Evolutionary conservation across 2,888 invertebrate genomes (phyloP).

Genomic region (Corbicula japonica): DNA sequence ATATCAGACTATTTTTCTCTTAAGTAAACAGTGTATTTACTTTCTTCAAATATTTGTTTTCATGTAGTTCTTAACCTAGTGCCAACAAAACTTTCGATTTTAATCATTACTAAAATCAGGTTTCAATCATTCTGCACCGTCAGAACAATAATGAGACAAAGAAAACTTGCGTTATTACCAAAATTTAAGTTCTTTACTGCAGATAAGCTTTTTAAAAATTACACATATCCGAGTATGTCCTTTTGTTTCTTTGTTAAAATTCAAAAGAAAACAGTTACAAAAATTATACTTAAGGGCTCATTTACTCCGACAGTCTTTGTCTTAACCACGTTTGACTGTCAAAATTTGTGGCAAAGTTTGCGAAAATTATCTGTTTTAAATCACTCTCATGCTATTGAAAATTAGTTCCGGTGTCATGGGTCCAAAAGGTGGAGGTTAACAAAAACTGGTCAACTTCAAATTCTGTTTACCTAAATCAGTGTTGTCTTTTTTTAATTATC

Average conservation of each 20-base stretch:
- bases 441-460: no score
- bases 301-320: no score
- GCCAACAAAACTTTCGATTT: slow-evolving; percentile 27
- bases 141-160: neutral
- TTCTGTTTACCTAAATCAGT: no score
- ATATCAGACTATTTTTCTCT: slow-evolving; percentile 27
- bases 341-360: neutral
- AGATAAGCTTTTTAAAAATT: no score
- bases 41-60: slow-evolving; percentile 53
- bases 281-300: no score
- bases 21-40: slow-evolving; percentile 40
- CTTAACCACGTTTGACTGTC: neutral
- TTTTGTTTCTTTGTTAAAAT: neutral
- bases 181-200: no score
- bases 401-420: no score
- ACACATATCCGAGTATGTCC: neutral
- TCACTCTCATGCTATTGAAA: neutral
- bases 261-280: no score
- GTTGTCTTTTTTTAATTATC: no score
- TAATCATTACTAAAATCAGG: slow-evolving; percentile 19
- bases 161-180: neutral
- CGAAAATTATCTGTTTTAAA: neutral
- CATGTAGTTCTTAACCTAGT: slow-evolving; percentile 5
- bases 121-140: slow-evolving; percentile 1
- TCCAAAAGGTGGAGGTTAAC: no score